Base-by-base conservation (phyloP, 2,888 invertebrate species). In the Nomada fabriciana region DNA sequence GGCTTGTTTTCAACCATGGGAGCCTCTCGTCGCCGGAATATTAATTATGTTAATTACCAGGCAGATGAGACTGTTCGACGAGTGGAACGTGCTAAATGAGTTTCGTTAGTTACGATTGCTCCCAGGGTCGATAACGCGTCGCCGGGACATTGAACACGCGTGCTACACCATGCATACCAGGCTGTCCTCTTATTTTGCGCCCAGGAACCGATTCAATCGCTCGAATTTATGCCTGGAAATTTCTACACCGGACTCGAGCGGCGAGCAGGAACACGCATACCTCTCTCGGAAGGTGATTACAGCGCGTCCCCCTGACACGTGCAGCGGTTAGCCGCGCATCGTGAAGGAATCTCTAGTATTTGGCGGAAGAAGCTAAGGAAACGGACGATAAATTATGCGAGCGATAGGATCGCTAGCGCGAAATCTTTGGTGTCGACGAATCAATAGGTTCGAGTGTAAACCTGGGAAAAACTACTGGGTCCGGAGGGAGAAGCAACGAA, bases 1-100 rank as follows among this genome's bases (percentile, higher is more conserved):
- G 83, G 74, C 83, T 87, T 81, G 88, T 88, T 87, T 85, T 73
- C 76, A 76, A 76, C 91, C 86, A 85, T 89, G 88, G 91, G 91
- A 91, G 91, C 90, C 85, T 88, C 88, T 91, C 91, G 88, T 90
- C 91, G 89, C 74, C 77, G 79, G 87, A 88, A 91, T 91, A 82
- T 92, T 91, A 92, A 92, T 92, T 91, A 90, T 86, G 89, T 90
- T 91, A 90, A 92, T 91, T 91, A 90, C 76, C 67, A 43, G 61
- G 23, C 65, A 79, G 74, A 83, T 79, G 83, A 83, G 83, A 57
- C 57, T 42, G 70, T 74, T 70, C 83, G 65, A 80, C 73, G 74
- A 78, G 74, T 23, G 77, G 72, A 69, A 82, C 82, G 72, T 70
- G 82, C 75, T 71, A 70, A 82, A 82, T 81, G 82, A 75, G 70